Percentiles rank a stretch among this genome's conserved stretches.
These are phyloP conservation scores for Mamestra brassicae DNA, from an alignment of 2,888 invertebrate genomes.

Conservation along the genomic window DNA sequence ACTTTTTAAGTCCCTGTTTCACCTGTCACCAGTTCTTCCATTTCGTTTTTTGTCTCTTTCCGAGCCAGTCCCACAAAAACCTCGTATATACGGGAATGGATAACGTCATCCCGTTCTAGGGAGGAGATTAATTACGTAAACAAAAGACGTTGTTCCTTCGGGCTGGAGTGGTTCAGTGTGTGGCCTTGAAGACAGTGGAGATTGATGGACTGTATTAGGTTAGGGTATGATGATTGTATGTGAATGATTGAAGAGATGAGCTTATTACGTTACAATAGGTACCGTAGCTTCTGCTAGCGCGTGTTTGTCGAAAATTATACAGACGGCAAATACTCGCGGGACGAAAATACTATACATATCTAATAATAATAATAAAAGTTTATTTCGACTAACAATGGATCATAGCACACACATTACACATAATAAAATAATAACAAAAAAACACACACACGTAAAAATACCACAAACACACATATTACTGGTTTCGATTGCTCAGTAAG, in stretches of 20 bases:
- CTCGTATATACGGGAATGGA: not conserved
- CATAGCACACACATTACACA: no score
- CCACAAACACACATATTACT: no score
- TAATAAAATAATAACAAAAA: no score
- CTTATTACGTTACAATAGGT: no score
- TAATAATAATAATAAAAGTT: no score
- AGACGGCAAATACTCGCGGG: no score
- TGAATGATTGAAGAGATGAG: not conserved
- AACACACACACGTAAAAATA: no score
- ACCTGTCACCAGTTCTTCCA: not conserved
- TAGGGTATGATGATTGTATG: not conserved
- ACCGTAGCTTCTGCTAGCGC: no score
- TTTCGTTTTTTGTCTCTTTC: not conserved
- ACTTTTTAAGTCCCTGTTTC: not conserved
- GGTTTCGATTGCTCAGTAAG: no score
- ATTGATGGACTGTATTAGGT: conserved; percentile 12
- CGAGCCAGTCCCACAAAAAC: not conserved
- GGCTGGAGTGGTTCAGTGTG: not conserved
- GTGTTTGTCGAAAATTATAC: no score
- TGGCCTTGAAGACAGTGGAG: conserved; percentile 27
- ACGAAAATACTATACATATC: no score
- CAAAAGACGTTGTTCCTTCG: conserved; percentile 41
- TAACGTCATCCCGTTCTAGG: conserved; percentile 22
- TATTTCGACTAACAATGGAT: no score
- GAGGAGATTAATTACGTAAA: conserved; percentile 60